These are phyloP conservation scores for Trachythela sp. DNA, from an alignment of 64 coral and sea anemone genomes.

Conservation along the genomic window DNA sequence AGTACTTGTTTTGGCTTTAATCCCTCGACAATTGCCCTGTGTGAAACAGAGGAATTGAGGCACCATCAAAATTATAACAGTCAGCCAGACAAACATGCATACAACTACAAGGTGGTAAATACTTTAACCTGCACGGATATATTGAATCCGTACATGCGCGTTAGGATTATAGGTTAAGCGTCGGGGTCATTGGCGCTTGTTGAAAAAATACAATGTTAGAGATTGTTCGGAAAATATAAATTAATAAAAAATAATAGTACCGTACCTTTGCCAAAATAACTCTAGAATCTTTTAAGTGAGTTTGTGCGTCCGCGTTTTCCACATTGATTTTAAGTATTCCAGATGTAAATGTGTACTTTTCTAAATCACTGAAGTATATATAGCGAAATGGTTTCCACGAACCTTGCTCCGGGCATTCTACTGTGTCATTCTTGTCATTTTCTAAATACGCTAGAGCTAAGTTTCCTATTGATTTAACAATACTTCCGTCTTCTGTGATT, in stretches of 20 bases:
- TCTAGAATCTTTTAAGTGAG: not conserved
- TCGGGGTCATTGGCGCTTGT: not conserved
- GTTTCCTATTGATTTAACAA: conserved; percentile 31
- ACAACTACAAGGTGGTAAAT: too few relatives aligned
- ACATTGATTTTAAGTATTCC: not conserved
- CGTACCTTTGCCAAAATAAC: not conserved
- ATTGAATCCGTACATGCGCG: too few relatives aligned
- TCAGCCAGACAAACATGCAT: too few relatives aligned
- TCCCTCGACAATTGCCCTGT: too few relatives aligned
- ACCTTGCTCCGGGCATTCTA: not conserved
- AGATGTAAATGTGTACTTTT: not conserved
- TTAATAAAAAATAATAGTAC: not conserved
- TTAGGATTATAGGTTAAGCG: too few relatives aligned
- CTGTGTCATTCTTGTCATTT: not conserved
- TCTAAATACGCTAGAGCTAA: conserved; percentile 28
- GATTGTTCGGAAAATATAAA: not conserved
- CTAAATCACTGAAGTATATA: not conserved
- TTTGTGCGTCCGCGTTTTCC: not conserved
- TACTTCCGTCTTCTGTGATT: conserved; percentile 7
- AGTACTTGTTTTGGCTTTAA: too few relatives aligned
- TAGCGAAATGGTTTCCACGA: not conserved
- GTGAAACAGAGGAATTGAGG: too few relatives aligned
- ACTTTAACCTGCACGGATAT: too few relatives aligned
- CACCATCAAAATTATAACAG: too few relatives aligned
- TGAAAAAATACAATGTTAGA: not conserved